phyloP scores from a whole-genome alignment of 2,797 vertebrate genomes.

The Harpagifer antarcticus region DNA sequence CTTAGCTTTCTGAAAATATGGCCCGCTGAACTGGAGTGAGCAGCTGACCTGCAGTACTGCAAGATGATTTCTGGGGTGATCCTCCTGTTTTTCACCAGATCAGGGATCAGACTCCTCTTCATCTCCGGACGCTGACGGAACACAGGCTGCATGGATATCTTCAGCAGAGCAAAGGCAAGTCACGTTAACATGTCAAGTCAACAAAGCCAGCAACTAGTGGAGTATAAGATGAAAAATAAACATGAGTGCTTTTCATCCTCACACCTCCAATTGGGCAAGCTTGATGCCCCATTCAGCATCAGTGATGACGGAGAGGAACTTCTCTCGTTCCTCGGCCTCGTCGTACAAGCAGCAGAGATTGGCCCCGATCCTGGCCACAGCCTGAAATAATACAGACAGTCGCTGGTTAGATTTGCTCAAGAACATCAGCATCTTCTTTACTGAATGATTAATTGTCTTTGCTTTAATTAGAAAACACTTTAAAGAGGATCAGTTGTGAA shows the following conservation, averaged over 20 bases:
- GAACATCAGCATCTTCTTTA: too few relatives aligned
- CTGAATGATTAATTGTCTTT: too few relatives aligned
- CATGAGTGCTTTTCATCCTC: neutral
- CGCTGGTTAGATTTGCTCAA: slow-evolving; percentile 2
- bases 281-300: slow-evolving; percentile 95
- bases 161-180: slow-evolving; percentile 3
- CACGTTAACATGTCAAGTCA: neutral
- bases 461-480: too few relatives aligned
- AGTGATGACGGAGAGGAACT: slow-evolving; percentile 89
- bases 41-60: slow-evolving; percentile 91
- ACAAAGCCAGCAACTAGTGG: neutral
- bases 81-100: slow-evolving; percentile 89
- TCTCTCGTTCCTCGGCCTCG: slow-evolving; percentile 83
- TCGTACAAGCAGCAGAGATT: slow-evolving; percentile 87
- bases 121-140: slow-evolving; percentile 89
- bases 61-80: slow-evolving; percentile 90
- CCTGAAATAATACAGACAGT: slow-evolving; percentile 75
- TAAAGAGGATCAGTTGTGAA: too few relatives aligned
- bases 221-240: neutral
- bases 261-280: slow-evolving; percentile 88
- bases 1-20: too few relatives aligned
- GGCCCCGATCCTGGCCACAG: slow-evolving; percentile 90
- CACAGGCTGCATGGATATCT: slow-evolving; percentile 96
- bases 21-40: neutral
- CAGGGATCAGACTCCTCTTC: slow-evolving; percentile 90